A percentile compares a stretch with the other conserved stretches of the same genome.
These are phyloP conservation scores for Cydia amplana DNA, from an alignment of 1,140 invertebrate genomes.

Conservation along the genomic window DNA sequence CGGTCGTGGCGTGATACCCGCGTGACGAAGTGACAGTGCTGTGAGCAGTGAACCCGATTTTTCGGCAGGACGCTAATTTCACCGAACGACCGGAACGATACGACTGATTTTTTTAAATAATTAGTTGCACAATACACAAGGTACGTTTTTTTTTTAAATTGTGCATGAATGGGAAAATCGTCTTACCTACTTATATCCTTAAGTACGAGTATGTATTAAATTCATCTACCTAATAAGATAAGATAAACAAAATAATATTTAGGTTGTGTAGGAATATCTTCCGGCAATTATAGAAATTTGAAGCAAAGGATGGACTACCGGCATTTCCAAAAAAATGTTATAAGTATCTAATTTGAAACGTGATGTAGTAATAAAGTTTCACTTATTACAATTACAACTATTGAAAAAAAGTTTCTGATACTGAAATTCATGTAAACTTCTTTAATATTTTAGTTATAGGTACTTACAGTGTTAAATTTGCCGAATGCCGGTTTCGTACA, in stretches of 20 bases:
- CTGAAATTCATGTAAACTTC: not conserved
- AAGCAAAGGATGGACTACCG: not conserved
- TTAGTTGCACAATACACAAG: conserved; percentile 62
- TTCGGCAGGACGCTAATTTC: conserved; percentile 49
- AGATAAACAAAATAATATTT: too few species aligned
- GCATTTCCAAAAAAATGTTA: not conserved
- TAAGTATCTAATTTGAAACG: not conserved
- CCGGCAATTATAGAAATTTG: not conserved
- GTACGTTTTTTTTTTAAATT: conserved; percentile 39
- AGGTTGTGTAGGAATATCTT: too few species aligned
- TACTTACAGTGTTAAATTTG: conserved; percentile 10
- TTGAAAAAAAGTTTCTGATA: not conserved
- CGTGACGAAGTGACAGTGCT: conserved; percentile 66
- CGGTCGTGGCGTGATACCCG: conserved; percentile 61
- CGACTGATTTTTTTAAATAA: conserved; percentile 46
- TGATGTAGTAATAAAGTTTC: too few species aligned
- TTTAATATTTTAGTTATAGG: too few species aligned
- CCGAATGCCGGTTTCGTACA: not conserved
- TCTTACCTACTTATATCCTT: too few species aligned
- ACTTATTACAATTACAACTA: too few species aligned
- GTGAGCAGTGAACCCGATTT: conserved; percentile 52
- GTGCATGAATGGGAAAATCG: too few species aligned
- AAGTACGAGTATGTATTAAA: too few species aligned
- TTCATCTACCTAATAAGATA: too few species aligned
- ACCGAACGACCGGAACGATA: conserved; percentile 39